A percentile compares a stretch with the other conserved stretches of the same genome.
These are phyloP conservation scores for Colinus virginianus DNA, from an alignment of 2,113 vertebrate species.

Conservation along the genomic window DNA sequence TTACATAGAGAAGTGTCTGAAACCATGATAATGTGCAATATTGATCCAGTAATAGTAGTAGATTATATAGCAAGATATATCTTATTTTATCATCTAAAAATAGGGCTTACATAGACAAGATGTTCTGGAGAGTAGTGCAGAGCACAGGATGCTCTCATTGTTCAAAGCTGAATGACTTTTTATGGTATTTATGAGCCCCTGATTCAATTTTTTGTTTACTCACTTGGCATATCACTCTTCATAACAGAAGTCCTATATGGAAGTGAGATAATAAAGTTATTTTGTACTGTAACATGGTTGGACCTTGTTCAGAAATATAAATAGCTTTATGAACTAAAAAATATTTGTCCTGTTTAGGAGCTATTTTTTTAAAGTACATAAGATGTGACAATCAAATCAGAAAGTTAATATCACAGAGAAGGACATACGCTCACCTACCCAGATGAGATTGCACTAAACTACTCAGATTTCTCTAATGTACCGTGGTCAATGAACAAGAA, in stretches of 20 bases:
- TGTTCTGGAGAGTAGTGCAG: neutral
- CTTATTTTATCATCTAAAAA: conserved; percentile 48
- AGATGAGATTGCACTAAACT: conserved; percentile 8
- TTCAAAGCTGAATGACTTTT: conserved; percentile 5
- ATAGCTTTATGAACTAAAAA: conserved; percentile 5
- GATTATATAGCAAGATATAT: conserved; percentile 32
- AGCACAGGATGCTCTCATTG: neutral
- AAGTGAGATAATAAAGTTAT: neutral
- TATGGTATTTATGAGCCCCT: conserved; percentile 6
- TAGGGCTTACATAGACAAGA: conserved; percentile 27
- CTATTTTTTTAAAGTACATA: neutral
- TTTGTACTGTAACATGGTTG: neutral
- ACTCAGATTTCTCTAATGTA: conserved; percentile 52
- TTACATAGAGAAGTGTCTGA: conserved; percentile 34
- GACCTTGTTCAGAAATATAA: neutral
- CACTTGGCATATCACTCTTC: neutral
- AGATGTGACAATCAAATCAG: neutral
- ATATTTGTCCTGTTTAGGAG: neutral
- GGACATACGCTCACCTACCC: neutral
- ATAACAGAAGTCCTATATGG: neutral
- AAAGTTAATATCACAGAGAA: neutral
- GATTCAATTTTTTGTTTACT: conserved; percentile 23
- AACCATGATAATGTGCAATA: conserved; percentile 43
- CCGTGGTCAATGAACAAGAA: conserved; percentile 49
- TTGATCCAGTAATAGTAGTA: conserved; percentile 50